Evolutionary conservation across 2,888 invertebrate genomes (phyloP), one percentile per base, ranked within the genome.

Genomic region (Sesia bembeciformis): DNA sequence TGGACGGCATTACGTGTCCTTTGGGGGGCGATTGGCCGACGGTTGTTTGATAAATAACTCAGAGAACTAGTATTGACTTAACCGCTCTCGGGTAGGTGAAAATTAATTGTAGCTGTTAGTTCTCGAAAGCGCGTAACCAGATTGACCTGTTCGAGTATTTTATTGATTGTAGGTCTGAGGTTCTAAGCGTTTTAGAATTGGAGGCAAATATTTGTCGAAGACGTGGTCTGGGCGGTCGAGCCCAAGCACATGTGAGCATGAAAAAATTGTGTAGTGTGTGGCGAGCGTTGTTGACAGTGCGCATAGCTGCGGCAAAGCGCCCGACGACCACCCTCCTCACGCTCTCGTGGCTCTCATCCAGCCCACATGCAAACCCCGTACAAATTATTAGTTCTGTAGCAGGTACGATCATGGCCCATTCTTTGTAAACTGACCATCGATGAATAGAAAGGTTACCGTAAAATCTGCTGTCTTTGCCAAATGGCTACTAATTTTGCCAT

Each of bases 131-230:
- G 57, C 55, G 46, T 46, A 46, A 46, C 64, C 60, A 63, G 66
- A 79, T 77, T 74, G 73, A 76, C 74, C 72, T 64, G 76, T 78
- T 75, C 62, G 41, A 56, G 52, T 65, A 64, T 72, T 72, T 71
- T 74, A 78, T 78, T 76, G 78, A 80, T 82, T 74, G 74, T 73
- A 67, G 72, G 70, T 69, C 70, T 71, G 70, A 75, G 74, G 76
- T 71, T 81, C 77, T 84, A 84, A 86, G 79, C 80, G 78, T 78
- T 85, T 85, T 77, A 72, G 81, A 84, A 88, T 86, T 81, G 80
- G 74, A 80, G 81, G 72, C 76, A 88, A 89, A 89, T 88, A 89
- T 88, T 89, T 86, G 84, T 77, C 62, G 58, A 69, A 77, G 70
- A 74, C 76, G 76, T 78, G 77, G 81, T 76, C 72, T 76, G 82